A percentile compares a stretch with the other conserved stretches of the same genome.
These are phyloP conservation scores for Eueremaeus valkanovi DNA, from an alignment of 2,888 invertebrate genomes.

Conservation along the genomic window DNA sequence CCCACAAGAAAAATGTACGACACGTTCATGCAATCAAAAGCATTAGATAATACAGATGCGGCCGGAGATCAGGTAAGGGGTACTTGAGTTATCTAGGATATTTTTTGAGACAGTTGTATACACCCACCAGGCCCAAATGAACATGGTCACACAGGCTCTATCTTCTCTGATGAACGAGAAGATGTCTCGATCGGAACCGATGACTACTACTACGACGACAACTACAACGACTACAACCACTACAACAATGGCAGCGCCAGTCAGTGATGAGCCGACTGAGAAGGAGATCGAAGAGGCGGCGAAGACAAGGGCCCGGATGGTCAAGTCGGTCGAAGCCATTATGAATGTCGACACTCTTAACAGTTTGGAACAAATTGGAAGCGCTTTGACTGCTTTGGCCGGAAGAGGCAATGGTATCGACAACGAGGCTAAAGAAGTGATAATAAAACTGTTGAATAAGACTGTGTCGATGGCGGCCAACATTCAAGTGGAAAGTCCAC, in stretches of 20 bases:
- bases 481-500: conserved; percentile 48
- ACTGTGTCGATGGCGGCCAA: conserved; percentile 46
- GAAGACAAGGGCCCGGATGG: conserved; percentile 46
- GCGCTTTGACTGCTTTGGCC: conserved; percentile 48
- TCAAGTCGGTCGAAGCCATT: conserved; percentile 46
- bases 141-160: conserved; percentile 48
- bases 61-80: conserved; percentile 47
- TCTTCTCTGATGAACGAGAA: conserved; percentile 47
- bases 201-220: conserved; percentile 34
- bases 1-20: conserved; percentile 48
- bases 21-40: conserved; percentile 46
- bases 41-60: conserved; percentile 48
- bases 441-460: conserved; percentile 47
- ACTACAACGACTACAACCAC: conserved; percentile 42
- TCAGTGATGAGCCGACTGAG: conserved; percentile 42
- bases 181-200: conserved; percentile 22
- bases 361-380: conserved; percentile 48
- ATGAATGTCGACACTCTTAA: conserved; percentile 48
- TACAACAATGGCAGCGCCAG: conserved; percentile 17
- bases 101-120: background rate
- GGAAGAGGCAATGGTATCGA: conserved; percentile 48
- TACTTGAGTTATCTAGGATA: background rate
- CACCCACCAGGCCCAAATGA: conserved; percentile 45
- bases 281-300: conserved; percentile 46
- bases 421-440: conserved; percentile 48